Evolutionary conservation across 2,113 vertebrate genomes (phyloP).

Genomic region (Hiodon tergisus): DNA sequence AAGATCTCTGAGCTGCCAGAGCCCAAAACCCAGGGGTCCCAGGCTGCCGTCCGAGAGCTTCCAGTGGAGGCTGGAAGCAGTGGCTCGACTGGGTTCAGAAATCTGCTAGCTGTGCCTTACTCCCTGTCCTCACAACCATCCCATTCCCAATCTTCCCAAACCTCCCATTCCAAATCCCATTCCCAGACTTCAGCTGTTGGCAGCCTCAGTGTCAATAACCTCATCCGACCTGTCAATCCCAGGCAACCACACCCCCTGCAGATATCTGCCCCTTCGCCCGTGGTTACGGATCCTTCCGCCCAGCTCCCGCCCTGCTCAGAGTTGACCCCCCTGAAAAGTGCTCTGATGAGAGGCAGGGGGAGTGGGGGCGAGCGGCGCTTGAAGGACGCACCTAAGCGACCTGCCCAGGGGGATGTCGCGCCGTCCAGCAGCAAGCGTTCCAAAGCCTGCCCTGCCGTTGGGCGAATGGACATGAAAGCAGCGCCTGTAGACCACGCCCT

Average conservation of each 20-base stretch:
- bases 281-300: constrained; percentile 61
- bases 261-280: constrained; percentile 62
- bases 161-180: constrained; percentile 46
- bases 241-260: constrained; percentile 73
- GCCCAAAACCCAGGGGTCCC: constrained; percentile 61
- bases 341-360: constrained; percentile 63
- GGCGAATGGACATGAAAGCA: constrained; percentile 75
- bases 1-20: constrained; percentile 54
- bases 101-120: constrained; percentile 64
- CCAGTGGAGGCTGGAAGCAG: constrained; percentile 63
- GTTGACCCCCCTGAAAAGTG: constrained; percentile 70
- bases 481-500: constrained; percentile 73
- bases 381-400: constrained; percentile 84
- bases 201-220: constrained; percentile 90
- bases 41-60: constrained; percentile 57
- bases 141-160: constrained; percentile 26
- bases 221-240: constrained; percentile 73
- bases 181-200: constrained; percentile 62
- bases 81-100: constrained; percentile 60
- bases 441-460: constrained; percentile 71
- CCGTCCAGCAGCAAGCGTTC: constrained; percentile 82
- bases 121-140: constrained; percentile 51
- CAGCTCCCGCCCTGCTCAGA: constrained; percentile 70
- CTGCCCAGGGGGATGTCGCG: constrained; percentile 80
- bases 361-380: constrained; percentile 63